Percentiles rank a stretch among this genome's conserved stretches.
These are phyloP conservation scores for Operophtera brumata DNA, from an alignment of 2,888 invertebrate species.

Conservation along the genomic window DNA sequence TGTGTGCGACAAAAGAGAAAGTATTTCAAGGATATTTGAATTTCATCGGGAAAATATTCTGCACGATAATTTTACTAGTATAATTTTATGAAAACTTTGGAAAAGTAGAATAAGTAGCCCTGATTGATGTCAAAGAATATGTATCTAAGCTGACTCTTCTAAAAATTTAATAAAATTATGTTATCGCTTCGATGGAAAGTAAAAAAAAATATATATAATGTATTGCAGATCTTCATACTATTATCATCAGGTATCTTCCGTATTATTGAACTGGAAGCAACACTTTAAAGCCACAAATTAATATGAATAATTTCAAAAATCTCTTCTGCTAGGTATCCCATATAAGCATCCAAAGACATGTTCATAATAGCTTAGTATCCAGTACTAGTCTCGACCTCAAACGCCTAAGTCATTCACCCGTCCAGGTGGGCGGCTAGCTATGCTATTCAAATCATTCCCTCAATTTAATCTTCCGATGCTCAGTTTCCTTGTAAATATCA, in stretches of 20 bases:
- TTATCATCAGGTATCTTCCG: too few species aligned
- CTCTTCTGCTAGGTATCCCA: background rate
- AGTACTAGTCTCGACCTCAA: slow-evolving; percentile 1
- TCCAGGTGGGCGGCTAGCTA: slow-evolving; percentile 21
- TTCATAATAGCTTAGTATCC: slow-evolving; percentile 1
- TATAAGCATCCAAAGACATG: background rate
- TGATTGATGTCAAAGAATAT: too few species aligned
- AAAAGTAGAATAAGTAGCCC: too few species aligned
- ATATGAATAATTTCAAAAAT: too few species aligned
- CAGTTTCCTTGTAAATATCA: background rate
- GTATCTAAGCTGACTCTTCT: too few species aligned
- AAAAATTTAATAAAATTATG: too few species aligned
- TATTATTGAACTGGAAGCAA: too few species aligned
- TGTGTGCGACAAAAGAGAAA: slow-evolving; percentile 26
- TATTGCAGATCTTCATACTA: too few species aligned
- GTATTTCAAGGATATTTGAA: slow-evolving; percentile 21
- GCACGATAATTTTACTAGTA: background rate
- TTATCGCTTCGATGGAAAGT: too few species aligned
- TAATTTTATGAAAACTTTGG: too few species aligned
- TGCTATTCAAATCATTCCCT: slow-evolving; percentile 24
- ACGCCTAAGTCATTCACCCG: slow-evolving; percentile 24
- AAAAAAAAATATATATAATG: too few species aligned
- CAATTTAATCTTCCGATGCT: slow-evolving; percentile 12
- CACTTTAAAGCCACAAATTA: too few species aligned
- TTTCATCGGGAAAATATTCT: background rate